Evolutionary conservation across 2,888 invertebrate genomes (phyloP), one percentile per base, ranked within the genome.

Genomic region (Blera fallax): DNA sequence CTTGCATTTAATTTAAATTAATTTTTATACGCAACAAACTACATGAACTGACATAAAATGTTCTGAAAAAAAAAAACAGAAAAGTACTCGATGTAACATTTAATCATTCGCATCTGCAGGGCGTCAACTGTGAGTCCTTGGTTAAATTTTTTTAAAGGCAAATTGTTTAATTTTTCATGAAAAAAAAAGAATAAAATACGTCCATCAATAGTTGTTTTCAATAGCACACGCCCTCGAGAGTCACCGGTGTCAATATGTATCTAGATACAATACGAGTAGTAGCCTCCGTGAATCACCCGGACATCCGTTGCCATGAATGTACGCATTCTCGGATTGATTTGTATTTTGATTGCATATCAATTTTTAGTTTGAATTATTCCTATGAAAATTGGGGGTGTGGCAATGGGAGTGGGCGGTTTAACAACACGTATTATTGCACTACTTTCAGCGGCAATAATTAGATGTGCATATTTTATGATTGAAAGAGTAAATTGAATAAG

Each of bases 381-480:
- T 1, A 29, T 43, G 2, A 2, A 16, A 27, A 27, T n/a, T 24
- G 3, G 45, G 14, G 11, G 32, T 11, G 5, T 11, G 18, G 29
- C 32, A 2, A 24, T 24, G 4, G 24, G 2, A 24, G n/a, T n/a
- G n/a, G 37, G 27, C n/a, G 11, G 58, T 6, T 67, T 40, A 27
- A 45, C 37, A n/a, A 21, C 10, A 24, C 1, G 27, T 14, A 27
- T 27, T 29, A 67, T 37, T 58, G 48, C 56, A 40, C 58, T 40
- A 37, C 58, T 21, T 54, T 29, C 56, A 16, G 40, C 6, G 80
- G 43, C 24, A 37, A 65, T 76, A 81, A 81, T 81, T 70, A 76
- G 69, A 76, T 81, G 76, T 64, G 69, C 81, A 81, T 81, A 81
- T 62, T 76, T 81, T 70, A 62, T 60, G 21, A 32, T 52, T 29